Base-by-base conservation (phyloP, 1,140 invertebrate species). In the honey bee (Apis mellifera) region DNA sequence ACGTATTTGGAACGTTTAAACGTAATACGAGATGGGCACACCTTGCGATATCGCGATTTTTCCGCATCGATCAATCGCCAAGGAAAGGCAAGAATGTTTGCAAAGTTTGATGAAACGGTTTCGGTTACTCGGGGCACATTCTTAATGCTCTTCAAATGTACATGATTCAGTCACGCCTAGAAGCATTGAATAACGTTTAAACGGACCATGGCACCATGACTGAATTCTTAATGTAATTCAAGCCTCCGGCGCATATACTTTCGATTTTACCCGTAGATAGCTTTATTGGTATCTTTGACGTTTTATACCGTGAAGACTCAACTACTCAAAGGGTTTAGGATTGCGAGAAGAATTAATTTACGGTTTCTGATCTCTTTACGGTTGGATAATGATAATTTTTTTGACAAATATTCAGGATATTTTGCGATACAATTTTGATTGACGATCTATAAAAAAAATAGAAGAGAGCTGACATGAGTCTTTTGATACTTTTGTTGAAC, bases 151-250 rank as follows among this genome's bases (percentile, higher is more conserved):
- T n/a, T 57, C 3, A 9, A 32, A 70, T 5, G 77, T 79, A 71
- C 68, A 72, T 57, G 77, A 7, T 3, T 12, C 68, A 12, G 66
- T 79, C 77, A 79, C 77, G 68, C 68, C 57, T 62, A 50, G 54
- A 4, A 54, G 23, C 68, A 72, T 79, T 72, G 77, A 62, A 79
- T 79, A 72, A 72, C 55, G 68, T 52, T 50, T 17, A 68, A 71
- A 72, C 68, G 57, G 50, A 72, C 57, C 77, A 17, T 78, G 76
- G 55, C 23, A 70, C 76, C 76, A 21, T 78, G 77, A 79, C 66
- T 62, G 77, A 79, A 79, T 21, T 17, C 48, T 23, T 79, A 71
- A 72, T 79, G 77, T 42, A 54, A 79, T 79, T 42, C 77, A 72
- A 42, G 77, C 77, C 68, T 3, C 1, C 23, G 5, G 19, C 42